Conservation (phyloP, 1,140 invertebrate species). For the Diachasma alloeum region DNA sequence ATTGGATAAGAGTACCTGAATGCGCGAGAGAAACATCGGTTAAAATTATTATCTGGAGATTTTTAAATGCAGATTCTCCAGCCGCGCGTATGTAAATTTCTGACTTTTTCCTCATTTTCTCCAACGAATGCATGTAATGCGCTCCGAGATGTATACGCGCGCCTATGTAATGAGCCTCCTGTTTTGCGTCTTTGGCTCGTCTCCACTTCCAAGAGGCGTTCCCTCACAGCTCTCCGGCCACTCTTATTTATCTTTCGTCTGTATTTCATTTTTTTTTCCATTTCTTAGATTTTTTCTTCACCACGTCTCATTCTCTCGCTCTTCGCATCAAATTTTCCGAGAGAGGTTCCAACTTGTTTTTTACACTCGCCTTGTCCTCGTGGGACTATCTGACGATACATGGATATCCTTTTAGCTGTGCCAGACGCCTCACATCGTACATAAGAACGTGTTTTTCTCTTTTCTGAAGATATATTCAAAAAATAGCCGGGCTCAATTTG, state of each 20-base stretch:
- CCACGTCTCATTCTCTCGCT: not conserved
- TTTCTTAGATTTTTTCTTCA: not conserved
- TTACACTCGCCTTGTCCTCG: conserved; percentile 32
- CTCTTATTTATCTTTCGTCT: conserved; percentile 6
- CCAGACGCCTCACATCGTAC: conserved; percentile 8
- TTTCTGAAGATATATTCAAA: not conserved
- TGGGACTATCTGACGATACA: conserved; percentile 48
- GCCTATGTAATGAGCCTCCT: conserved; percentile 14
- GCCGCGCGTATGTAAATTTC: not conserved
- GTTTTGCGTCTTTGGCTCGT: not conserved
- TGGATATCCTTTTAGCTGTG: conserved; percentile 52
- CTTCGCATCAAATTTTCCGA: conserved; percentile 22
- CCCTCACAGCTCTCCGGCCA: not conserved
- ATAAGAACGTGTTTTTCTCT: not conserved
- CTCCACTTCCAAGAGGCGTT: not conserved
- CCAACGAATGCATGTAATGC: too few species aligned
- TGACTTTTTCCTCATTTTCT: not conserved
- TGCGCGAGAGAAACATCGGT: not conserved
- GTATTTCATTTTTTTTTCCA: conserved; percentile 10
- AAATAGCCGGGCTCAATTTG: not conserved
- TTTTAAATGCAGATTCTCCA: not conserved
- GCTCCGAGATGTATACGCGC: not conserved
- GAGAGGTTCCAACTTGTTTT: conserved; percentile 9
- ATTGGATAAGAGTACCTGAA: not conserved
- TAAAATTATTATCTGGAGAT: not conserved